A percentile compares a stretch with the other conserved stretches of the same genome.
phyloP scores from a whole-genome alignment of 2,888 invertebrate genomes.

The Schrankia costaestrigalis region DNA sequence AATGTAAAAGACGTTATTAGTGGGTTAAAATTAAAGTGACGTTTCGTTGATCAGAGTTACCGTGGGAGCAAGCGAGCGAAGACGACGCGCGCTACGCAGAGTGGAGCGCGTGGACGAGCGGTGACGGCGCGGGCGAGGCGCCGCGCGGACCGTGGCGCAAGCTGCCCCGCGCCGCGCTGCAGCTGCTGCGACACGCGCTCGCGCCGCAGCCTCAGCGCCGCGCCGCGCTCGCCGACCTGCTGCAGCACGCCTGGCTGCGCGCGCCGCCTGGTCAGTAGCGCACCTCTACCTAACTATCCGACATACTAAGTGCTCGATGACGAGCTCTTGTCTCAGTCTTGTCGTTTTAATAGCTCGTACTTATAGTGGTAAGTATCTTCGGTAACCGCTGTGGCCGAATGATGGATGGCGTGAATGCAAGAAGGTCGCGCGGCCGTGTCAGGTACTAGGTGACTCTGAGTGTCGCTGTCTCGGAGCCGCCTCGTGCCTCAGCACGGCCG shows the following conservation, averaged over 20 bases:
- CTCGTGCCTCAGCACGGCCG: conserved; percentile 73
- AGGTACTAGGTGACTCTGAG: conserved; percentile 96
- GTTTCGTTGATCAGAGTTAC: conserved; percentile 86
- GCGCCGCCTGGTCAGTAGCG: conserved; percentile 21
- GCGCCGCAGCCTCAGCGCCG: conserved; percentile 85
- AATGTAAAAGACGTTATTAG: too few species aligned
- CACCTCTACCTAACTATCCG: neutral
- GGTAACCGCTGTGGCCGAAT: too few species aligned
- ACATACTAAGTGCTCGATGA: too few species aligned
- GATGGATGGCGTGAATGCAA: too few species aligned
- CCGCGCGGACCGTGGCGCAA: conserved; percentile 89
- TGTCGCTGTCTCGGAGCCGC: conserved; percentile 76
- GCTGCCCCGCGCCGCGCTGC: conserved; percentile 83
- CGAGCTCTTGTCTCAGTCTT: too few species aligned
- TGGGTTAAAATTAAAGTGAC: neutral
- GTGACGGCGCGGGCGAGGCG: conserved; percentile 49
- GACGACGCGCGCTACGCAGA: conserved; percentile 86
- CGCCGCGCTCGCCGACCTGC: conserved; percentile 84
- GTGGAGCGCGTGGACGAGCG: conserved; percentile 77
- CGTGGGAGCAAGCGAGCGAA: conserved; percentile 93
- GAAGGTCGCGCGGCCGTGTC: conserved; percentile 69
- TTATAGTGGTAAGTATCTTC: too few species aligned
- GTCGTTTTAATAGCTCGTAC: too few species aligned
- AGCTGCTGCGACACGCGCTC: conserved; percentile 81
- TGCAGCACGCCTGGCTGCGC: conserved; percentile 82